Evolutionary conservation across 2,888 invertebrate genomes (phyloP), one percentile per base, ranked within the genome.

Genomic region (Andrena camellia): DNA sequence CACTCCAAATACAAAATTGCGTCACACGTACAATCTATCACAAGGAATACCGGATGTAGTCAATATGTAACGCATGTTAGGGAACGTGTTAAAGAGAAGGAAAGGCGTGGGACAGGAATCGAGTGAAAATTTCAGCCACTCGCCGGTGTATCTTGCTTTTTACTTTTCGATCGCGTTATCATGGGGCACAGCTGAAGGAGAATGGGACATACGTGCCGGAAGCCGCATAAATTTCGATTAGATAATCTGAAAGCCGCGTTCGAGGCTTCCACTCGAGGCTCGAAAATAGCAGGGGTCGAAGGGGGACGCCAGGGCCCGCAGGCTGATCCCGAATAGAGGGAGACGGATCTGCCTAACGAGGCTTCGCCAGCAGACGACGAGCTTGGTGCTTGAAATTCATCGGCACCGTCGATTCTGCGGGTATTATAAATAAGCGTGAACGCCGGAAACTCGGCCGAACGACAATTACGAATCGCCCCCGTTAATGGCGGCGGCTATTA

Each of bases 381-480:
- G 64, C 20, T 42, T 17, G 70, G 54, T 74, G 76, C 86, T 82
- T 74, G 83, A 90, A 89, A 88, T 89, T 90, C 87, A 88, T 88
- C 84, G 85, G 80, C 83, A 59, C 78, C 75, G 74, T 84, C 81
- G 86, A 83, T 86, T 83, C 88, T 85, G 86, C 88, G 90, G 87
- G 89, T 86, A 88, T 89, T 91, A 91, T 91, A 92, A 92, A 92
- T 92, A 92, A 92, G 89, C 87, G 83, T 79, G 83, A 83, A 90
- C 89, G 90, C 87, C 88, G 91, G 90, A 90, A 90, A 90, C 87
- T 84, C 86, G 89, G 83, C 83, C 86, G 86, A 86, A 85, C 89
- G 84, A 92, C 90, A 90, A 92, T 91, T 90, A 90, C 91, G 90
- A 88, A 90, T 86, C 81, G 79, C 71, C 82, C 87, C 82, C 87